Evolutionary conservation across 2,113 vertebrate genomes (phyloP).

Genomic region (Platanista minor): DNA sequence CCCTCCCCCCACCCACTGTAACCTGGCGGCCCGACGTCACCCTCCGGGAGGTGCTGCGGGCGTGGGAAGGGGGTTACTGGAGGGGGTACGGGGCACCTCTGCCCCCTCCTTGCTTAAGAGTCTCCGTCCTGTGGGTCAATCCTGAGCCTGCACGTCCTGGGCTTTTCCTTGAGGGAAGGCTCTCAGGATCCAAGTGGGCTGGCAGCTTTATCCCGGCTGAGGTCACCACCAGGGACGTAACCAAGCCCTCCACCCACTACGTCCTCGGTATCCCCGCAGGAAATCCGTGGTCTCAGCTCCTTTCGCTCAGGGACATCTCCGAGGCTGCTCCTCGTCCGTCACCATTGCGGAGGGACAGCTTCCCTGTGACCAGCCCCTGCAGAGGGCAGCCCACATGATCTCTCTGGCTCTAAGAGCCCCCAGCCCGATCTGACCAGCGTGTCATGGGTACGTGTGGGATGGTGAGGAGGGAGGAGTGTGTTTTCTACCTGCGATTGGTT

Average conservation of each 20-base stretch:
- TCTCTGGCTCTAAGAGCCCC: not conserved
- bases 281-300: accelerated
- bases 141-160: accelerated
- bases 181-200: not conserved
- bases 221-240: not conserved
- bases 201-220: not conserved
- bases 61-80: not conserved
- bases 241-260: accelerated
- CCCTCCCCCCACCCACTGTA: not conserved
- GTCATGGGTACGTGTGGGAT: accelerated
- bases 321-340: not conserved
- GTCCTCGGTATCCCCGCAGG: not conserved
- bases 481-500: not conserved
- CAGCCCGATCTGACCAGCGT: not conserved
- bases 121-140: not conserved
- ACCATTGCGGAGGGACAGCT: not conserved
- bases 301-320: not conserved
- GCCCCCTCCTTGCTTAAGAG: not conserved
- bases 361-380: not conserved
- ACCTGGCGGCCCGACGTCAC: not conserved
- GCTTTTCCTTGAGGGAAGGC: not conserved
- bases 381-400: not conserved
- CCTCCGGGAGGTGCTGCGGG: not conserved
- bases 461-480: accelerated
- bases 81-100: too few relatives aligned